phyloP scores from a whole-genome alignment of 2,113 vertebrate genomes.

The Periophthalmus modestus region DNA sequence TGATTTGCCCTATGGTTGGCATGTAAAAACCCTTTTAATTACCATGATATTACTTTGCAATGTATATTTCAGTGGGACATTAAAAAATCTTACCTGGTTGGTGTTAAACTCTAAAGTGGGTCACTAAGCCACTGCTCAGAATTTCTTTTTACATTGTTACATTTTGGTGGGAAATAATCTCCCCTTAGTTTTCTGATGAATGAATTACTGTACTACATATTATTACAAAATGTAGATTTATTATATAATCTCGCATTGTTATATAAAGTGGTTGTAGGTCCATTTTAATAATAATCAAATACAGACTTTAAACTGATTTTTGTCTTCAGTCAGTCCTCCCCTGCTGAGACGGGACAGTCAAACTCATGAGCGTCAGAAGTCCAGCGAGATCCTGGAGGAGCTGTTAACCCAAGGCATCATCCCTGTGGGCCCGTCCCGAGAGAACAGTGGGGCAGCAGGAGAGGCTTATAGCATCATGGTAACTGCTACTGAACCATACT shows the following conservation, averaged over 20 bases:
- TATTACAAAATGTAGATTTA: too few relatives aligned
- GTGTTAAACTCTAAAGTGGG: too few relatives aligned
- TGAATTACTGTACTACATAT: too few relatives aligned
- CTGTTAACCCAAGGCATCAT: constrained; percentile 85
- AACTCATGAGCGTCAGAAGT: constrained; percentile 66
- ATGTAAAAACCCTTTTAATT: too few relatives aligned
- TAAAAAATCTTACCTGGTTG: too few relatives aligned
- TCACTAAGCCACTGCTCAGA: too few relatives aligned
- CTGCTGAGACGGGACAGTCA: constrained; percentile 44
- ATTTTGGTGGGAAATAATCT: too few relatives aligned
- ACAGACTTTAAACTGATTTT: neutral
- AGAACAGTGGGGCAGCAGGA: constrained; percentile 50
- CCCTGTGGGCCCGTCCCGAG: constrained; percentile 58
- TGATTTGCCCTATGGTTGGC: too few relatives aligned
- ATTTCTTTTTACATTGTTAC: too few relatives aligned
- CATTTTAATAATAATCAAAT: neutral
- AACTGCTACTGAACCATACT: neutral
- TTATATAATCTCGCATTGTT: neutral
- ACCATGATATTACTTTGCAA: too few relatives aligned
- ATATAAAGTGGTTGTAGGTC: neutral
- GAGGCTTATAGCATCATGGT: constrained; percentile 78
- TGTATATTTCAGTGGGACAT: too few relatives aligned
- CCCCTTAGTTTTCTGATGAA: too few relatives aligned
- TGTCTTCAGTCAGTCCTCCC: constrained; percentile 28
- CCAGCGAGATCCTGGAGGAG: constrained; percentile 85